Conservation (phyloP, 2,888 invertebrate genomes). For the Lasioglossum zephyrum region DNA sequence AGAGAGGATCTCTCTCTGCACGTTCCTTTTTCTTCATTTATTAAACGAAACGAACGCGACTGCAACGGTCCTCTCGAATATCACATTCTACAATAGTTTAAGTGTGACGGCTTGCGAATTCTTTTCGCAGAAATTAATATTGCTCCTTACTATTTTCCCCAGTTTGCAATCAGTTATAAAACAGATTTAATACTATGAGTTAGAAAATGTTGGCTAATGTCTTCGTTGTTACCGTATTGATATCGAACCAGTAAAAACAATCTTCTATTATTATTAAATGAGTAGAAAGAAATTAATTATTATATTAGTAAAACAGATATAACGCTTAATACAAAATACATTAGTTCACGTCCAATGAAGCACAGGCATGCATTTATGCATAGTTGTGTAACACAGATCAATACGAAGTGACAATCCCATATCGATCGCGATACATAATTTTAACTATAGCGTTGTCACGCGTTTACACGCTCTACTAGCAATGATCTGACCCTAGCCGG, state of each 20-base stretch:
- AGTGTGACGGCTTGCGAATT: neutral
- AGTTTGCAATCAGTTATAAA: too few species aligned
- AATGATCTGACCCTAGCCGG: slow-evolving; percentile 34
- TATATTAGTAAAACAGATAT: neutral
- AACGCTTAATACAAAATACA: neutral
- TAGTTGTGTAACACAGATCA: neutral
- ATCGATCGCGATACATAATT: slow-evolving; percentile 23
- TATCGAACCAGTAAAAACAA: neutral
- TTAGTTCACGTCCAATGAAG: neutral
- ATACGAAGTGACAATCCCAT: neutral
- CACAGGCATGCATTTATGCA: neutral
- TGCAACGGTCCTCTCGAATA: neutral
- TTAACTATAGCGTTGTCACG: slow-evolving; percentile 1
- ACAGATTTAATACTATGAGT: too few species aligned
- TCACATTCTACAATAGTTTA: neutral
- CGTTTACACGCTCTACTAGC: slow-evolving; percentile 51
- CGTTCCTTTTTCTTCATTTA: neutral
- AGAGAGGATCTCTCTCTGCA: neutral
- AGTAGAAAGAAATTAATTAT: neutral
- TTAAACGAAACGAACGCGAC: slow-evolving; percentile 2
- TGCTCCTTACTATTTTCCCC: neutral
- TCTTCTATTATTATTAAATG: neutral
- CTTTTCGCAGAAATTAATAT: neutral
- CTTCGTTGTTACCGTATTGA: neutral
- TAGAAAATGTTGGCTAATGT: neutral